These are phyloP conservation scores for Odocoileus hemionus DNA, from an alignment of 2,113 vertebrate genomes.

Conservation along the genomic window DNA sequence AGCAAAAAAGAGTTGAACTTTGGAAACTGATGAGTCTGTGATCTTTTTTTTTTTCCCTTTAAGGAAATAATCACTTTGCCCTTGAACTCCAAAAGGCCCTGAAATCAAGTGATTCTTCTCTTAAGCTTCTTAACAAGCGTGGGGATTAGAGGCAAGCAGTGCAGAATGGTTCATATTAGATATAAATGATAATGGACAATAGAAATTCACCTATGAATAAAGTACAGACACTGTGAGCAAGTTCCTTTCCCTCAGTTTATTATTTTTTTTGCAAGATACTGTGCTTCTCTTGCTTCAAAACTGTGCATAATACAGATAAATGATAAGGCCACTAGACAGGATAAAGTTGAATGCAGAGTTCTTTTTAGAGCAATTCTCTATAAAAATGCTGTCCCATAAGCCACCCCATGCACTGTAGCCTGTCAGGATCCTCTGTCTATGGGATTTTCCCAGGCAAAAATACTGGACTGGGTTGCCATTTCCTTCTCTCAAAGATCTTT, in stretches of 20 bases:
- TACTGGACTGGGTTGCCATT: neutral
- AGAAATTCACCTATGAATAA: conserved; percentile 76
- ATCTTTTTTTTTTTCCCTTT: conserved; percentile 58
- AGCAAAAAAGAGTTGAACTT: conserved; percentile 80
- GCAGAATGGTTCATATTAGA: conserved; percentile 77
- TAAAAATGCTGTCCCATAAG: neutral
- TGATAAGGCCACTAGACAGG: conserved; percentile 51
- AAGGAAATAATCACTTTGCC: conserved; percentile 84
- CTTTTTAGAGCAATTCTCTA: conserved; percentile 8
- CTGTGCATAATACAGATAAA: conserved; percentile 51
- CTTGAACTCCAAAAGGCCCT: conserved; percentile 85
- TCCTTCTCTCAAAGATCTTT: neutral
- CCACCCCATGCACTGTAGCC: neutral
- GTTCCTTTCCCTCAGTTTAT: conserved; percentile 63
- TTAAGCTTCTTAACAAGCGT: conserved; percentile 83
- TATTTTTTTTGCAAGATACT: conserved; percentile 54
- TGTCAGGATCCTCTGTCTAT: neutral
- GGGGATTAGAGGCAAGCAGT: conserved; percentile 76
- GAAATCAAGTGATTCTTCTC: conserved; percentile 83
- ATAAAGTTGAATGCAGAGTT: conserved; percentile 16
- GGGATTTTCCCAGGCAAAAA: neutral
- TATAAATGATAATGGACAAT: conserved; percentile 80
- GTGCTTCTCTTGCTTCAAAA: conserved; percentile 55
- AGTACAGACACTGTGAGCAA: conserved; percentile 67
- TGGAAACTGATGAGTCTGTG: conserved; percentile 77